A percentile compares a stretch with the other conserved stretches of the same genome.
Conservation (phyloP, 2,113 vertebrate genomes). For the Riparia riparia region DNA sequence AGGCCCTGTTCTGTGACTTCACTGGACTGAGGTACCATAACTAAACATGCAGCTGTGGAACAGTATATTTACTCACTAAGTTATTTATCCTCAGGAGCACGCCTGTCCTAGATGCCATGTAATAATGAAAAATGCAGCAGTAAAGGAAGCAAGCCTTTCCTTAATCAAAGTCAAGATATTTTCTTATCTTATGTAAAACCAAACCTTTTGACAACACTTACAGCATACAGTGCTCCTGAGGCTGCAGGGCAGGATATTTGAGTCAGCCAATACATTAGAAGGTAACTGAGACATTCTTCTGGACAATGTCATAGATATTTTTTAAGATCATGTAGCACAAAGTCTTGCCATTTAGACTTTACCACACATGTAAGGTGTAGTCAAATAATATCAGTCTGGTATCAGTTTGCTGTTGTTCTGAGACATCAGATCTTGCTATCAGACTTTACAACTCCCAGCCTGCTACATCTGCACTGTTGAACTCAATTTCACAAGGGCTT, state of each 20-base stretch:
- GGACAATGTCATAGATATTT: neutral
- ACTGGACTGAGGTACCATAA: neutral
- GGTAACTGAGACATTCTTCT: neutral
- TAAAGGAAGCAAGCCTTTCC: neutral
- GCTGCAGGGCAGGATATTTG: neutral
- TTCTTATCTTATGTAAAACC: neutral
- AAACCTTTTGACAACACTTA: neutral
- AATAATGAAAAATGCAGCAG: neutral
- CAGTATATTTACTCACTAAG: neutral
- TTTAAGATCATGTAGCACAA: neutral
- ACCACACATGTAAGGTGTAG: neutral
- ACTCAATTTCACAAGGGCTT: neutral
- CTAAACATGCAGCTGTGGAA: neutral
- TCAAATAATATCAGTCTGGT: neutral
- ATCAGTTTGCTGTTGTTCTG: neutral
- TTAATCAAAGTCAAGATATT: neutral
- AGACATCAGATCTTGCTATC: neutral
- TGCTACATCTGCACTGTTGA: neutral
- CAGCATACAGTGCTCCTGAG: neutral
- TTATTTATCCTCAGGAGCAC: neutral
- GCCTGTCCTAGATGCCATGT: neutral
- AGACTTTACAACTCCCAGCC: neutral
- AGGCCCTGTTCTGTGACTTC: neutral
- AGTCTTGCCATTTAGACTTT: neutral
- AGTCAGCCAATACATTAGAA: neutral